Base-by-base conservation (phyloP, 2,888 invertebrate genomes). In the Penaeus monodon region DNA sequence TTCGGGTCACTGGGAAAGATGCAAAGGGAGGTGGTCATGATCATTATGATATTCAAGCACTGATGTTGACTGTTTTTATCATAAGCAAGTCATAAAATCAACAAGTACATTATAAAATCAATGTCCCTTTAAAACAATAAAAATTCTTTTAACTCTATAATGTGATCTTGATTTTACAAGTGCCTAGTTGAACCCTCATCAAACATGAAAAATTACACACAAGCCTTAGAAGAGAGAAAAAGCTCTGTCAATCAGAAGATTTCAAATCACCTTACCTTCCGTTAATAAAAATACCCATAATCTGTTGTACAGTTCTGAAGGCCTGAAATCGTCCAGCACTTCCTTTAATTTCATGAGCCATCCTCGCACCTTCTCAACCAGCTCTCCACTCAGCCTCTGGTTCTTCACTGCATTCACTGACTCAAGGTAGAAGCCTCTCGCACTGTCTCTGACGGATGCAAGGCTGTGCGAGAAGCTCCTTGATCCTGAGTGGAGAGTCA, bases 1-100 rank as follows among this genome's bases (percentile, higher is more conserved):
- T 91, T 88, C 91, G 90, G 65, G 91, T 91, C 88, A 92, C 92
- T 92, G 79, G 29, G 70, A 70, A 77, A 44, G 80, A 20, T 20
- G 20, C 27, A 49, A 3, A 65, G 12, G n/a, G 10, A 33, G 17
- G 38, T 29, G 29, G 38, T 70, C 29, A 70, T 6, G 20, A 29
- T 70, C 14, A 29, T 27, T 22, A 29, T 27, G 17, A 27, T 70
- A 33, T 70, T 33, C 4, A 33, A 29, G 17, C 17, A 33, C 2
- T 33, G 27, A 27, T 33, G 22, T 17, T 70, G 70, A 33, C 44
- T 44, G 44, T 1, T 44, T 44, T 44, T 10, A 44, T 44, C 10
- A 44, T 10, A 44, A 44, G 10, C 8, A 44, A 44, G 44, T 44
- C 44, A 44, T 10, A 70, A 12, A 57, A 57, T 20, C 17, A 57